Percentiles rank a stretch among this genome's conserved stretches.
These are phyloP conservation scores for Hiodon tergisus DNA, from an alignment of 2,113 vertebrate genomes.

Conservation along the genomic window DNA sequence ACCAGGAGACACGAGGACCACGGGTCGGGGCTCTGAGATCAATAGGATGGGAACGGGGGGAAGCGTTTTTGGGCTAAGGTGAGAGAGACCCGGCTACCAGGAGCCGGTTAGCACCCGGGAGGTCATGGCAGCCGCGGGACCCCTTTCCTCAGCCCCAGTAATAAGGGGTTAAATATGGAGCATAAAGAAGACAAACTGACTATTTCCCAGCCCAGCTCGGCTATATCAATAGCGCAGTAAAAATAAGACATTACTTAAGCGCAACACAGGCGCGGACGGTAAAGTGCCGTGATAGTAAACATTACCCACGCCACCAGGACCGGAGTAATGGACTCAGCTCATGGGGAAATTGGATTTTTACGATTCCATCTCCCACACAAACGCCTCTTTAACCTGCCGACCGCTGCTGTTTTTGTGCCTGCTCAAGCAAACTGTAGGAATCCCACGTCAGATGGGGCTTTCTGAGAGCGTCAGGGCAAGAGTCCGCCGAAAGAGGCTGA, in stretches of 20 bases:
- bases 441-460: background rate
- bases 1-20: no score
- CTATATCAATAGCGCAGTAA: conserved; percentile 44
- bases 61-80: background rate
- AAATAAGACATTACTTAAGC: conserved; percentile 46
- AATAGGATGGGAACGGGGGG: background rate
- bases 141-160: conserved; percentile 35
- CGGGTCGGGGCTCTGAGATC: no score
- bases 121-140: conserved; percentile 44
- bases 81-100: background rate
- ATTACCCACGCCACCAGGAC: conserved; percentile 22
- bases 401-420: background rate
- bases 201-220: conserved; percentile 27
- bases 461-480: background rate
- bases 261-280: conserved; percentile 29
- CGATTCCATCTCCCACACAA: conserved; percentile 41
- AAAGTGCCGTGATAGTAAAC: conserved; percentile 43
- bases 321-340: conserved; percentile 36
- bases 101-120: background rate
- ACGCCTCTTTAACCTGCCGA: conserved; percentile 30
- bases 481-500: background rate
- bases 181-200: conserved; percentile 49
- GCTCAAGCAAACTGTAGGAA: background rate
- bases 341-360: conserved; percentile 45
- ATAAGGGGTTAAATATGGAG: conserved; percentile 45